Evolutionary conservation across 2,113 vertebrate species (phyloP).

Genomic region (Tragelaphus scriptus): DNA sequence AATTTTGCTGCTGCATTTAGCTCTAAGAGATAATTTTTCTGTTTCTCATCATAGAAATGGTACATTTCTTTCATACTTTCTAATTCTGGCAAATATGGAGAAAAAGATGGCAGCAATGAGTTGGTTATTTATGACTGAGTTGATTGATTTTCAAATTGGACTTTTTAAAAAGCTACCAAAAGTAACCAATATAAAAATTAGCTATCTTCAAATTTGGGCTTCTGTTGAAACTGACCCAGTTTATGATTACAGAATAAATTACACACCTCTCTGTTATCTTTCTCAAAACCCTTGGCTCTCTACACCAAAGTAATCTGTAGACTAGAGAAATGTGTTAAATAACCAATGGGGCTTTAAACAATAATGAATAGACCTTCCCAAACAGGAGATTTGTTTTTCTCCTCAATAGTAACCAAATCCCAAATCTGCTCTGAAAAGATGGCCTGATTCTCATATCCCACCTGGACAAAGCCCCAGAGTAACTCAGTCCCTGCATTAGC

Average conservation of each 20-base stretch:
- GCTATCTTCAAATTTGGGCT: neutral
- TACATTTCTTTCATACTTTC: neutral
- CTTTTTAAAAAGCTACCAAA: neutral
- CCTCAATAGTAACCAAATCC: neutral
- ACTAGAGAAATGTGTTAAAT: neutral
- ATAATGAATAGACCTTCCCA: neutral
- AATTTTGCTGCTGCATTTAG: neutral
- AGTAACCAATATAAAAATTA: slow-evolving; percentile 21
- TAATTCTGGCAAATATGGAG: slow-evolving; percentile 1
- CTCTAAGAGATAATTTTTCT: neutral
- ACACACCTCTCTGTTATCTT: neutral
- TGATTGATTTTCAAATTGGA: slow-evolving; percentile 46
- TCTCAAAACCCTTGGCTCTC: neutral
- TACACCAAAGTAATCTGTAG: neutral
- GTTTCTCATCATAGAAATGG: neutral
- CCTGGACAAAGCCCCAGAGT: neutral
- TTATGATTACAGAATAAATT: slow-evolving; percentile 43
- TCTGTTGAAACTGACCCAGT: slow-evolving; percentile 33
- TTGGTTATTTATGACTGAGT: neutral
- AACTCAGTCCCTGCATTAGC: neutral
- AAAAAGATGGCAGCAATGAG: neutral
- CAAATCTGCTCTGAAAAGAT: slow-evolving; percentile 6
- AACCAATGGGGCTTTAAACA: neutral
- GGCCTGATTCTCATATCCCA: slow-evolving; percentile 26
- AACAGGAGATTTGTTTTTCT: neutral